A percentile compares a stretch with the other conserved stretches of the same genome.
Evolutionary conservation across 2,113 vertebrate genomes (phyloP).

Genomic region (Podilymbus podiceps): DNA sequence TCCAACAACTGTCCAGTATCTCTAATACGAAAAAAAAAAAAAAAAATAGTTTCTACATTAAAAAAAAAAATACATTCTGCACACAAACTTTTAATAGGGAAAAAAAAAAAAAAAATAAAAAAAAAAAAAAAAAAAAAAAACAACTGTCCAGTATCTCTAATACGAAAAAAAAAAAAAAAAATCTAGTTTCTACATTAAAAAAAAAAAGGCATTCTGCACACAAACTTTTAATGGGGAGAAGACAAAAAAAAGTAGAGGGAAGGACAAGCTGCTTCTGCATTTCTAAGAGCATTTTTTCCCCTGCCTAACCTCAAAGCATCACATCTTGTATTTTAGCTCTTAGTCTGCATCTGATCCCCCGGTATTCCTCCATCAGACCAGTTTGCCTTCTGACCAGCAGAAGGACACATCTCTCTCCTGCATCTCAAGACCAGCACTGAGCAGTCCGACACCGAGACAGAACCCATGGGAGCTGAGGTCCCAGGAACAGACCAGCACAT

Average conservation of each 20-base stretch:
- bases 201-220: not conserved
- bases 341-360: not conserved
- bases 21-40: not conserved
- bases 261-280: not conserved
- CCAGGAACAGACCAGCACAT: not conserved
- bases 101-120: not conserved
- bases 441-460: not conserved
- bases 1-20: not conserved
- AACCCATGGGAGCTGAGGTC: accelerated
- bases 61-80: not conserved
- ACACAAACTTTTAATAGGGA: not conserved
- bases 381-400: not conserved
- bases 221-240: not conserved
- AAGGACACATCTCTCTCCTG: not conserved
- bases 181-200: not conserved
- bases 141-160: not conserved
- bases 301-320: not conserved
- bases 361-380: not conserved
- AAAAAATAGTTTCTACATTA: not conserved
- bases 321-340: not conserved
- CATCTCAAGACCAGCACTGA: not conserved
- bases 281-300: not conserved
- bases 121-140: not conserved
- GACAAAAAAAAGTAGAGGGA: not conserved
- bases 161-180: not conserved